Percentiles rank a stretch among this genome's conserved stretches.
phyloP scores from a whole-genome alignment of 2,797 vertebrate species.

The Myripristis murdjan region DNA sequence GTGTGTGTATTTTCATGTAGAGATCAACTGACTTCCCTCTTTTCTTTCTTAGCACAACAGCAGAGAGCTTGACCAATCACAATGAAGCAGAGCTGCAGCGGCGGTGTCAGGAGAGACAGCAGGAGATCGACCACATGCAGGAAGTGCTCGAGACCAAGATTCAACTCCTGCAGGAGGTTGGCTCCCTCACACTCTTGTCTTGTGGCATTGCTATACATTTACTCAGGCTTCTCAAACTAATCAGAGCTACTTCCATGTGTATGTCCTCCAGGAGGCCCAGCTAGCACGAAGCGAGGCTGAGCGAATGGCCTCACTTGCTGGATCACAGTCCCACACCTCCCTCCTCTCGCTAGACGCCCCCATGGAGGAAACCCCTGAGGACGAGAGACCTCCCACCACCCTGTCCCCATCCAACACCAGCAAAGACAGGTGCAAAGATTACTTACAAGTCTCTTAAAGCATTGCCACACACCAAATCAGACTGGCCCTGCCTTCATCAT shows the following conservation, averaged over 20 bases:
- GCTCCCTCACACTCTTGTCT: slow-evolving; percentile 47
- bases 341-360: slow-evolving; percentile 84
- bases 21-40: not conserved
- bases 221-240: not conserved
- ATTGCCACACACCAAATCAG: not conserved
- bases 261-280: slow-evolving; percentile 88
- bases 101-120: slow-evolving; percentile 90
- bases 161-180: slow-evolving; percentile 92
- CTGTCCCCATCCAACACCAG: slow-evolving; percentile 77
- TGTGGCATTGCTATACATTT: not conserved
- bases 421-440: slow-evolving; percentile 84
- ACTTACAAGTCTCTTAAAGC: not conserved
- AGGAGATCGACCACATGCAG: slow-evolving; percentile 92
- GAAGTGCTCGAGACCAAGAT: slow-evolving; percentile 94
- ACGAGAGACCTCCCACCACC: slow-evolving; percentile 63
- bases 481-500: not conserved
- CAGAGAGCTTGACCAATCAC: slow-evolving; percentile 89
- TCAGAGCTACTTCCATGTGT: not conserved
- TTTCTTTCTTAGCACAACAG: slow-evolving; percentile 85
- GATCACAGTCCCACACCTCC: slow-evolving; percentile 88
- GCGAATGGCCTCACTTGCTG: slow-evolving; percentile 85
- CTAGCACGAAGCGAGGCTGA: slow-evolving; percentile 89
- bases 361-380: slow-evolving; percentile 85
- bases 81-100: slow-evolving; percentile 91
- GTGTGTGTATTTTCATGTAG: not conserved